Percentiles rank a stretch among this genome's conserved stretches.
Conservation (phyloP, 2,113 vertebrate genomes). For the Taurulus bubalis region DNA sequence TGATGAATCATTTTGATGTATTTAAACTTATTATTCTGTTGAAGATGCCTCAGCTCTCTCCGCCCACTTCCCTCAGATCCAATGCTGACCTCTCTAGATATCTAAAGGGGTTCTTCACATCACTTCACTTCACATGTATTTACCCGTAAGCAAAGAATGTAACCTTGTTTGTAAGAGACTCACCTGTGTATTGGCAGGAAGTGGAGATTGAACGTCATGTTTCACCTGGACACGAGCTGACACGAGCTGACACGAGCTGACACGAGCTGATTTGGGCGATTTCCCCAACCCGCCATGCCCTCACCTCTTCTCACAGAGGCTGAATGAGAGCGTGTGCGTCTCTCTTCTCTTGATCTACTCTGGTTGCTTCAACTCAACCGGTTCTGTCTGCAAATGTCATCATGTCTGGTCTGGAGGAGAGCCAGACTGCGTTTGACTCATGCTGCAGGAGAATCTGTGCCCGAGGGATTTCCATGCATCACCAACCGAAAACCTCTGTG, state of each 20-base stretch:
- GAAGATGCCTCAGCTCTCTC: neutral
- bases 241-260: no score
- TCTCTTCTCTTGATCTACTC: neutral
- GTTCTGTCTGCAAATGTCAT: conserved; percentile 28
- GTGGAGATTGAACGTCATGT: conserved; percentile 12
- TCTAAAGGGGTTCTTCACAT: neutral
- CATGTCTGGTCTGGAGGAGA: conserved; percentile 36
- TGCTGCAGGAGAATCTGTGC: neutral
- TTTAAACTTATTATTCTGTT: neutral
- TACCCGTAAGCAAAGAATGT: neutral
- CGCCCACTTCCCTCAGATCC: neutral
- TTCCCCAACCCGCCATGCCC: conserved; percentile 5
- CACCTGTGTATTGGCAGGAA: conserved; percentile 47
- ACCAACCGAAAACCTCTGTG: neutral
- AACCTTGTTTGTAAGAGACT: conserved; percentile 27
- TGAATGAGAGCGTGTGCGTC: neutral
- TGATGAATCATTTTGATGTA: neutral
- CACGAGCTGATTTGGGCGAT: neutral
- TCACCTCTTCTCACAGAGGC: neutral
- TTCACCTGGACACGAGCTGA: neutral
- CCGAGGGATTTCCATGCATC: neutral
- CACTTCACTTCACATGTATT: neutral
- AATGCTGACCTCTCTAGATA: neutral
- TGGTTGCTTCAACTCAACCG: conserved; percentile 2
- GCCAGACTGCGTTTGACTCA: conserved; percentile 59